These are phyloP conservation scores for Herpetotheres cachinnans DNA, from an alignment of 2,113 vertebrate genomes.

Conservation along the genomic window DNA sequence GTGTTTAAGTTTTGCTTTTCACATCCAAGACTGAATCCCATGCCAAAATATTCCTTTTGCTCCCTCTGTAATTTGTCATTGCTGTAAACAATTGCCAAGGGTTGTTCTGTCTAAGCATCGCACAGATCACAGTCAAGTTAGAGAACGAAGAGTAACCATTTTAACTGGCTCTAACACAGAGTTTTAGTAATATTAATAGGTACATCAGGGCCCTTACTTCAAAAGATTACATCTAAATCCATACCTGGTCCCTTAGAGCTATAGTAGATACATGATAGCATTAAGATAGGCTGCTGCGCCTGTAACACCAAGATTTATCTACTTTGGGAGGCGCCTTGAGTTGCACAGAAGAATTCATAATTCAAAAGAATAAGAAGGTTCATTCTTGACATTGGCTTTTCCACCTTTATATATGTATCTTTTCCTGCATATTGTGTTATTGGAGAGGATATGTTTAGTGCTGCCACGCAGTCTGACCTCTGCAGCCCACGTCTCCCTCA, in stretches of 20 bases:
- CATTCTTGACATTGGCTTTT: background rate
- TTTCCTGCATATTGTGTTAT: background rate
- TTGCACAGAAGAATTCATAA: background rate
- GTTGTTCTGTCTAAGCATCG: background rate
- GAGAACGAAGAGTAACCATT: background rate
- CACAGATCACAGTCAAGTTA: background rate
- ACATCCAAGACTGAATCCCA: background rate
- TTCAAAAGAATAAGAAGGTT: background rate
- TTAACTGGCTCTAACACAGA: background rate
- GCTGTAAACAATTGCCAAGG: background rate
- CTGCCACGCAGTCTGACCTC: background rate
- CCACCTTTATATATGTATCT: background rate
- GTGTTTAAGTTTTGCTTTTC: background rate
- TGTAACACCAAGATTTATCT: background rate
- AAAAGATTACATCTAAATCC: background rate
- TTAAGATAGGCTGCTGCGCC: background rate
- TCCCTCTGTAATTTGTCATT: background rate
- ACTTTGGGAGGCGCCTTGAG: background rate
- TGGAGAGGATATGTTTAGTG: background rate
- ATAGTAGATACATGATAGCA: accelerated
- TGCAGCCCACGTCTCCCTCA: background rate
- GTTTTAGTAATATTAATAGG: background rate
- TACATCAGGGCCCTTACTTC: background rate
- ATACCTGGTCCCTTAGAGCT: background rate
- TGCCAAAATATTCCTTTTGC: background rate